These are phyloP conservation scores for Rutilus rutilus DNA, from an alignment of 2,113 vertebrate species.

Conservation along the genomic window DNA sequence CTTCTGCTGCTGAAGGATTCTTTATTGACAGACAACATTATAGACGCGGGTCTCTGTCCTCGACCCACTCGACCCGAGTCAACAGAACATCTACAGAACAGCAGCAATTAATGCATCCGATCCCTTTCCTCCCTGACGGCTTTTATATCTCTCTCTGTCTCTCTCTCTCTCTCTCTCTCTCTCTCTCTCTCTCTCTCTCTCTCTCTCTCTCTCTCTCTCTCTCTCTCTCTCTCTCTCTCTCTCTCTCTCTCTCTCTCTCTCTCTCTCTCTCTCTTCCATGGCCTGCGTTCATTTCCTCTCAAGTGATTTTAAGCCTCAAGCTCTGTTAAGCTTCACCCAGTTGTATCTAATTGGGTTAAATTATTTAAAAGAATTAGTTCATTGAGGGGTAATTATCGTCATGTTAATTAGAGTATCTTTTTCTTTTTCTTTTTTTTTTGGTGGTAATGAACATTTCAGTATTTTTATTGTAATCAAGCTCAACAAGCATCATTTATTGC, in stretches of 20 bases:
- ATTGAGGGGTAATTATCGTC: background rate
- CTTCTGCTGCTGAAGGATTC: slow-evolving; percentile 29
- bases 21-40: slow-evolving; percentile 25
- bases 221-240: no score
- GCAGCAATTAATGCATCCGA: slow-evolving; percentile 10
- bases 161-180: background rate
- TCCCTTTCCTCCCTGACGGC: no score
- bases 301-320: slow-evolving; percentile 29
- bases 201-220: no score
- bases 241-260: no score
- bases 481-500: background rate
- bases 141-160: no score
- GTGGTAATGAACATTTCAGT: background rate
- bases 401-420: slow-evolving; percentile 3
- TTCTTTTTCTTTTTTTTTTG: background rate
- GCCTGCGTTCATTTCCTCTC: slow-evolving; percentile 5
- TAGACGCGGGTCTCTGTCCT: background rate
- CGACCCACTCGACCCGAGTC: slow-evolving; percentile 35
- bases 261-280: background rate
- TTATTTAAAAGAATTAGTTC: slow-evolving; percentile 33
- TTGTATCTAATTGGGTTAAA: slow-evolving; percentile 30
- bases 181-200: background rate
- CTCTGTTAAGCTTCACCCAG: slow-evolving; percentile 6
- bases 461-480: background rate
- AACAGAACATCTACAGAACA: background rate